Evolutionary conservation across 2,888 invertebrate genomes (phyloP), one percentile per base, ranked within the genome.

Genomic region (Agrotis puta): DNA sequence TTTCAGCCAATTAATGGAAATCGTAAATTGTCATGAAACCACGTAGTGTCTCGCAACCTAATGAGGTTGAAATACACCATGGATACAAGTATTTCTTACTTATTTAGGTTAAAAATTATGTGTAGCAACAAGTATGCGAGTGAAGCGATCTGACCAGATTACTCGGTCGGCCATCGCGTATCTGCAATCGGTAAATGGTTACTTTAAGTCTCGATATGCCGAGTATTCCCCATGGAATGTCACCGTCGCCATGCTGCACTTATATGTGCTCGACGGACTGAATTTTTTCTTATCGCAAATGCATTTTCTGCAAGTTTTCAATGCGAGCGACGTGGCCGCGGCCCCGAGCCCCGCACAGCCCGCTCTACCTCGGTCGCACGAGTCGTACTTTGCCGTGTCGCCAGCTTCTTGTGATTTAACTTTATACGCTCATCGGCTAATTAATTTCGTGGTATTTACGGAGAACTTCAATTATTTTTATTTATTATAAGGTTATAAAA

Each of bases 181-280:
- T 95, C 95, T 95, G 94, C 93, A 94, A 96, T 95, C 95, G 92
- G 95, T 95, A 95, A 95, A 95, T 95, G 95, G 95, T 95, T 93
- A 94, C 94, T 94, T 89, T 93, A 94, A 94, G 94, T 92, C 94
- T 94, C 92, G 94, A 93, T 95, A 95, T 95, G 94, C 93, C 91
- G 90, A 91, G 91, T 90, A 95, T 95, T 94, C 92, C 90, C 90
- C 89, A 85, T 90, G 95, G 96, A 95, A 96, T 96, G 96, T 91
- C 93, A 92, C 94, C 94, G 91, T 92, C 92, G 94, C 90, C 92
- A 93, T 94, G 92, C 91, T 88, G 93, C 92, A 95, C 95, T 94
- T 95, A 94, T 94, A 94, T 92, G 94, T 87, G 93, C 93, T 92
- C 91, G 90, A 88, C 92, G 94, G 90, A 92, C 94, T 94, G 94